Base-by-base conservation (phyloP, 2,888 invertebrate species). In the Parapristionchus giblindavisi region DNA sequence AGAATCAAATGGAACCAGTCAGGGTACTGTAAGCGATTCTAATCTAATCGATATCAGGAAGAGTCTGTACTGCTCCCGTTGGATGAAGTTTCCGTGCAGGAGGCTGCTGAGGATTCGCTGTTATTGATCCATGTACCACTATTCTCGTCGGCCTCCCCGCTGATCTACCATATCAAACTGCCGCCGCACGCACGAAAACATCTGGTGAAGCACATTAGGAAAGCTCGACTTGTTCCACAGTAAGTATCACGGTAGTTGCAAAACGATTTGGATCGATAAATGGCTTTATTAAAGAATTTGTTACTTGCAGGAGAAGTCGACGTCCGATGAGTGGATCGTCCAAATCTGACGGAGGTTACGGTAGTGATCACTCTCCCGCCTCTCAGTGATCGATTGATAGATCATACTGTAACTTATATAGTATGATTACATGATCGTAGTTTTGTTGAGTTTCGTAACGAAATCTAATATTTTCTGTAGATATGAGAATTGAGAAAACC, bases 271-370 rank as follows among this genome's bases (percentile, higher is more conserved):
- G 24, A 24, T 24, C 4, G 1, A n/a, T 4, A 3, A 4, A 63
- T 2, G 27, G 2, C 11, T 27, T 14, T 14, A 17, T 17, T 17
- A 43, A 43, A 43, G n/a, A n/a, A n/a, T n/a, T n/a, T n/a, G n/a
- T 2, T 32, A n/a, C 27, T 58, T 54, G 2, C 58, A 71, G 58
- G 32, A 58, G 58, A 14, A 40, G 58, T 1, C 38, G 43, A 43
- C 81, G 83, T 58, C 83, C 83, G 6, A 43, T 82, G 63, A 81
- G 80, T 63, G 83, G 83, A 51, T 83, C 83, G 0, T 80, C 80
- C 58, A 81, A 80, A 70, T 80, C 80, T 2, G 83, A 83, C 65
- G 83, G 81, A 38, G 83, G 83, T 21, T 83, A 83, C 68, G 83
- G 78, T 14, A 81, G 81, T 24, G 83, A 83, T 71, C 78, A 79